Evolutionary conservation across 2,113 vertebrate genomes (phyloP).

Genomic region (Thunnus maccoyii): DNA sequence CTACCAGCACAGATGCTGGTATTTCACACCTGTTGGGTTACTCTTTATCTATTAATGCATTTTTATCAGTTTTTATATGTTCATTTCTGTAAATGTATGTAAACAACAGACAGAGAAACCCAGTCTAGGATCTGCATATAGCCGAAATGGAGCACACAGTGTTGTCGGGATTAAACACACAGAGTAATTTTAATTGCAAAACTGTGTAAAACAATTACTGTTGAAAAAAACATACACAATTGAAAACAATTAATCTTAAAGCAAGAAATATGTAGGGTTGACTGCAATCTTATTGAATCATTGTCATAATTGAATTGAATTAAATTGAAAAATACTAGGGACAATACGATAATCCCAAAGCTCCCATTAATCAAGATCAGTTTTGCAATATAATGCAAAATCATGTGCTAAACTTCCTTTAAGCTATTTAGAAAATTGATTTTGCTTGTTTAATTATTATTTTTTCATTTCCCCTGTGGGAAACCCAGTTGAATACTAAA

Average conservation of each 20-base stretch:
- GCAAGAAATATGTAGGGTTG: neutral
- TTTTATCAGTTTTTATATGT: neutral
- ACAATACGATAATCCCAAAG: constrained; percentile 1
- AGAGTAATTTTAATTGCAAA: neutral
- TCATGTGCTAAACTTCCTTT: constrained; percentile 14
- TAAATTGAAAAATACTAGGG: neutral
- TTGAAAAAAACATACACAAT: neutral
- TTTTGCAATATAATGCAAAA: constrained; percentile 39
- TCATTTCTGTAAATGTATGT: too few species aligned
- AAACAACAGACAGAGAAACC: neutral
- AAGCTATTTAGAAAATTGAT: constrained; percentile 33
- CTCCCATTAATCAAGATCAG: constrained; percentile 40
- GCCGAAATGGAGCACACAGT: neutral
- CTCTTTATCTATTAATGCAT: neutral
- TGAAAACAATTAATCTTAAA: neutral
- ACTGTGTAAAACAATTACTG: neutral
- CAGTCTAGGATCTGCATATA: neutral
- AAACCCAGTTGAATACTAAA: constrained; percentile 2
- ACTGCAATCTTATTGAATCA: constrained; percentile 12
- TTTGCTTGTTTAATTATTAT: neutral
- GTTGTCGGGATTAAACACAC: constrained; percentile 30
- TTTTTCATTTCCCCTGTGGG: neutral
- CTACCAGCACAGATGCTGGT: neutral
- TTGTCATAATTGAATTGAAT: neutral
- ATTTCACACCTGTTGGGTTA: neutral